phyloP scores from a whole-genome alignment of 2,888 invertebrate species.

The Parnassius mnemosyne region DNA sequence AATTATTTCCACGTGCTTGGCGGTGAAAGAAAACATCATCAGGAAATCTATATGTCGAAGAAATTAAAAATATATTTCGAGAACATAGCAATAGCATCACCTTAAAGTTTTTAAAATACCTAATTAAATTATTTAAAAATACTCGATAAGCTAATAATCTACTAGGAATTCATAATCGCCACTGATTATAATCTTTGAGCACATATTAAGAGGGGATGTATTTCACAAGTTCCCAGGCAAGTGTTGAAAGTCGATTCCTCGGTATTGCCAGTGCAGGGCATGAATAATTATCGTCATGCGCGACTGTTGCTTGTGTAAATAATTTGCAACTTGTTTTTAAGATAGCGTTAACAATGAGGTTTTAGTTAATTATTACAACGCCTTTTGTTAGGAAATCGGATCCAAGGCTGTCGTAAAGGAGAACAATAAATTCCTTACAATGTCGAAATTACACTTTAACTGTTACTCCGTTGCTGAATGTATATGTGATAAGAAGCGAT shows the following conservation, averaged over 20 bases:
- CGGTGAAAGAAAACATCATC: too few relatives aligned
- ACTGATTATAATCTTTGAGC: too few relatives aligned
- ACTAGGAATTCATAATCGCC: too few relatives aligned
- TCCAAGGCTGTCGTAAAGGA: slow-evolving; percentile 13
- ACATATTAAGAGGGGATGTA: neutral
- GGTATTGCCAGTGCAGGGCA: neutral
- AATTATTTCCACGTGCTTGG: too few relatives aligned
- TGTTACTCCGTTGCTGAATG: too few relatives aligned
- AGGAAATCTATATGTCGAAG: too few relatives aligned
- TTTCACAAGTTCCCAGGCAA: slow-evolving; percentile 8
- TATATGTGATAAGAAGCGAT: too few relatives aligned
- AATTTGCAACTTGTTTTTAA: slow-evolving; percentile 20
- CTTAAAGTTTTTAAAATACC: too few relatives aligned
- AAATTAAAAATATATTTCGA: too few relatives aligned
- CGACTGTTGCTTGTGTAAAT: slow-evolving; percentile 17
- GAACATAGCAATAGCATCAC: too few relatives aligned
- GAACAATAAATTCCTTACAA: slow-evolving; percentile 5
- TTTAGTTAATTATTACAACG: slow-evolving; percentile 16
- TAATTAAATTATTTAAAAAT: too few relatives aligned
- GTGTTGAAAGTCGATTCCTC: neutral
- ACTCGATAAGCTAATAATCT: too few relatives aligned
- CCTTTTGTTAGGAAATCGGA: slow-evolving; percentile 14
- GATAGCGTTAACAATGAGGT: slow-evolving; percentile 23
- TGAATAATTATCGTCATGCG: slow-evolving; percentile 14
- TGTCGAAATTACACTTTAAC: neutral